phyloP scores from a whole-genome alignment of 1,140 invertebrate genomes.

The Oedothorax gibbosus region DNA sequence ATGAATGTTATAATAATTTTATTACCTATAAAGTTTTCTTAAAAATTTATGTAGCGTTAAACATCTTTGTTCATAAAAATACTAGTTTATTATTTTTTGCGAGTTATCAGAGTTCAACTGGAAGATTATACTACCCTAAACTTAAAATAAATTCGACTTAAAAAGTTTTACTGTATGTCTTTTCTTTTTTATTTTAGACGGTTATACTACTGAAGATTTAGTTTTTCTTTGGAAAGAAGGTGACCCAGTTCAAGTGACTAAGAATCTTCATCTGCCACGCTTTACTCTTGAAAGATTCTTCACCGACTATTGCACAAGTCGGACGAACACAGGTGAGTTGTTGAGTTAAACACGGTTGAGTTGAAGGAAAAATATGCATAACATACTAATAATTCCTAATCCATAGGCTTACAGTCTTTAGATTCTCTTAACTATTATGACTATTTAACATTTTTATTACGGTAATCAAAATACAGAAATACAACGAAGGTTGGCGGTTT shows the following conservation, averaged over 20 bases:
- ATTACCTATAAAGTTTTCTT: neutral
- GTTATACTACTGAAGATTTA: constrained; percentile 94
- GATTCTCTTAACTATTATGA: too few species aligned
- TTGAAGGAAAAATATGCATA: too few species aligned
- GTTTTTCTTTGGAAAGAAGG: constrained; percentile 95
- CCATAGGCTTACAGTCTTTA: too few species aligned
- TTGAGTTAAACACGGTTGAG: too few species aligned
- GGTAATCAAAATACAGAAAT: too few species aligned
- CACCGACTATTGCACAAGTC: constrained; percentile 70
- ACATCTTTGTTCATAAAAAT: neutral
- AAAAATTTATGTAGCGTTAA: neutral
- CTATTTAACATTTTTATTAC: too few species aligned
- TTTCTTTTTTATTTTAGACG: constrained; percentile 73
- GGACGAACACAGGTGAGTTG: constrained; percentile 70
- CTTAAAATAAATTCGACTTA: constrained; percentile 47
- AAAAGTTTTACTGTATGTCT: constrained; percentile 59
- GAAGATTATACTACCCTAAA: constrained; percentile 4
- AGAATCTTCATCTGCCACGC: constrained; percentile 67
- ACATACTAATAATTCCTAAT: too few species aligned
- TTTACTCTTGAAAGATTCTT: constrained; percentile 68
- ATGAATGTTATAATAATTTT: constrained; percentile 4
- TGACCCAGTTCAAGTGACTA: constrained; percentile 92
- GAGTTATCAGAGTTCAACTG: constrained; percentile 62
- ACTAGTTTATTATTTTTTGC: neutral
- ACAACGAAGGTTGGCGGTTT: too few species aligned